These are phyloP conservation scores for Chaenogobius annularis DNA, from an alignment of 2,113 vertebrate species.

Conservation along the genomic window DNA sequence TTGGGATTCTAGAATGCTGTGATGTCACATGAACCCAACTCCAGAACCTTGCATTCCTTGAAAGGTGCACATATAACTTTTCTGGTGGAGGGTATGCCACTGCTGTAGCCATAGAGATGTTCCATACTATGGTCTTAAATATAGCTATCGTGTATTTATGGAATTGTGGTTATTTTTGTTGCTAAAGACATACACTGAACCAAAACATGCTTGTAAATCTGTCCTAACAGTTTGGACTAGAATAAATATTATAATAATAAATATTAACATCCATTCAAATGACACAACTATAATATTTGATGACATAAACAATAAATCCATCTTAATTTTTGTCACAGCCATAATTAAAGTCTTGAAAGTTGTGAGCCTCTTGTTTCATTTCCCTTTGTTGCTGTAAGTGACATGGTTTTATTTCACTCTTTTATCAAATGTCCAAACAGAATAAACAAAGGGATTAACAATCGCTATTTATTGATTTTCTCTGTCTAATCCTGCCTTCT, in stretches of 20 bases:
- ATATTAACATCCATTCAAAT: background rate
- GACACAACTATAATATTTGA: background rate
- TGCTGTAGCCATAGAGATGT: no score
- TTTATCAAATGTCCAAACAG: constrained; percentile 3
- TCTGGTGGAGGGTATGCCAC: no score
- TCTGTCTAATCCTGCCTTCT: background rate
- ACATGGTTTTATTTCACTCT: background rate
- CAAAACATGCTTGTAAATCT: no score
- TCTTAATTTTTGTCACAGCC: background rate
- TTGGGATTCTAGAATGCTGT: no score
- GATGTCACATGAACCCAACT: no score
- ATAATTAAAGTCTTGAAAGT: background rate
- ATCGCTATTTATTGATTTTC: background rate
- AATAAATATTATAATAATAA: background rate
- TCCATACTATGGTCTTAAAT: no score
- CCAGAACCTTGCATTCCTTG: no score
- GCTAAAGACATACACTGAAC: no score
- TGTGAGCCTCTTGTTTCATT: background rate
- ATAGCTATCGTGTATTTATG: no score
- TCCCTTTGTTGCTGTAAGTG: background rate
- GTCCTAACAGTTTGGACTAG: no score
- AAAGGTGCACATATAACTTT: no score
- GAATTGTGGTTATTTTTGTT: no score
- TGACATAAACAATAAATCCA: background rate
- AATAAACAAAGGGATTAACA: constrained; percentile 1